Base-by-base conservation (phyloP, 2,113 vertebrate species). In the Dendropsophus ebraccatus region DNA sequence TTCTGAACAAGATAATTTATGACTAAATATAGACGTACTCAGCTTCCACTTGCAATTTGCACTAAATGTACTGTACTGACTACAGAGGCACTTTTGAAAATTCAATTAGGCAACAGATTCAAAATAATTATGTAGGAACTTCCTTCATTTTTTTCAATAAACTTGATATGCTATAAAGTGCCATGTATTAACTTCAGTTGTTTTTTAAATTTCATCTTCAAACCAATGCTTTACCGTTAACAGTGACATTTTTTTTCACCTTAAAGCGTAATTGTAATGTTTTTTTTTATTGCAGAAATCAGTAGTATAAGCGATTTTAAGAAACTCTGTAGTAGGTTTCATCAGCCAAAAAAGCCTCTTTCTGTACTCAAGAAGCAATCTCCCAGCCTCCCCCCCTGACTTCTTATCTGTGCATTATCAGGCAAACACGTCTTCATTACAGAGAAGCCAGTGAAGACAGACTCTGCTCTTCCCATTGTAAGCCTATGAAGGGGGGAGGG, bases 11-110 rank as follows among this genome's bases (percentile, higher is more conserved):
- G n/a, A 60, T 80, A 80, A 80, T 80, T 23, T 25, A 60, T 25
- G 75, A 23, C 56, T 62, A 80, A 80, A n/a, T 80, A 56, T 80
- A 80, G 54, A 80, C 23, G 16, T 54, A 41, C 32, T 79, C 54
- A 62, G n/a, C 56, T 62, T 62, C 21, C 12, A 41, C 76, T 79
- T 79, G 47, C 70, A 78, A 62, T 80, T 80, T 80, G 45, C 56
- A 62, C 56, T 62, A 62, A 80, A 80, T 80, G 77, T 80, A 32
- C 28, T 74, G 72, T 75, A 76, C 77, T 80, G 77, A 80, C 77
- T 80, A 62, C 54, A 45, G 21, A 62, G n/a, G 54, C 77, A 80
- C 77, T 80, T 80, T 35, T 62, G 32, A 80, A 54, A 80, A 80
- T 80, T 80, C 54, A 80, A 60, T 80, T 80, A 80, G 62, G 77